Evolutionary conservation across 2,888 invertebrate species (phyloP).

Genomic region (Hoplodrina blanda): DNA sequence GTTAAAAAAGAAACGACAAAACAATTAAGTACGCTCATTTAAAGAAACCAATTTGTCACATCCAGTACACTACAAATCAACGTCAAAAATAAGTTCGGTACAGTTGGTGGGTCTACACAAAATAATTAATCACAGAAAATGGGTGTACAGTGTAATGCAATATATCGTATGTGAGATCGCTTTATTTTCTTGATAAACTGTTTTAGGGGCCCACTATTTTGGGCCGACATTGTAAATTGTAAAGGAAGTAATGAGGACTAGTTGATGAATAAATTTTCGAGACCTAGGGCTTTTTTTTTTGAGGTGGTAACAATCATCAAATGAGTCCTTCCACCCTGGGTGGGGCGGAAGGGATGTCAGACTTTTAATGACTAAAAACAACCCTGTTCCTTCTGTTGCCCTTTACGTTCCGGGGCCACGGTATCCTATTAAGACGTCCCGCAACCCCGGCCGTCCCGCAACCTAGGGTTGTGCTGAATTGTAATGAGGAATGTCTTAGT

Average conservation of each 20-base stretch:
- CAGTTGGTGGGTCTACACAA: constrained; percentile 1
- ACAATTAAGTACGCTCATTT: too few relatives aligned
- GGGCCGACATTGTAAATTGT: constrained; percentile 34
- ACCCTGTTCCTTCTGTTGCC: too few relatives aligned
- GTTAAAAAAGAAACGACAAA: too few relatives aligned
- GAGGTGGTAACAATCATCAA: too few relatives aligned
- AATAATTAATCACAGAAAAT: constrained; percentile 56
- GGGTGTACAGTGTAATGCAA: constrained; percentile 20
- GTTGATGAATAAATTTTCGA: constrained; percentile 31
- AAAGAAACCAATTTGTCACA: constrained; percentile 1
- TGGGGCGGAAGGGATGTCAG: too few relatives aligned
- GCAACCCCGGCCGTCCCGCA: too few relatives aligned
- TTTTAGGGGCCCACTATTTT: constrained; percentile 40
- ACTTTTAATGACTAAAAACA: too few relatives aligned
- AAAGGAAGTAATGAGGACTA: constrained; percentile 25
- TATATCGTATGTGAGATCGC: constrained; percentile 31
- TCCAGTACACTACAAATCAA: constrained; percentile 16
- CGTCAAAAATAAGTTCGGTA: constrained; percentile 19
- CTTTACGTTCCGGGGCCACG: too few relatives aligned
- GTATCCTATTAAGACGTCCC: too few relatives aligned
- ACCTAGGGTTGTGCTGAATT: constrained; percentile 17
- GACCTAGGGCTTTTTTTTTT: too few relatives aligned
- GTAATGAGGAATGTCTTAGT: too few relatives aligned
- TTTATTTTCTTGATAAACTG: constrained; percentile 58
- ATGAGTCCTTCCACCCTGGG: too few relatives aligned